phyloP scores from a whole-genome alignment of 2,888 invertebrate species.

The Lithophane socia region DNA sequence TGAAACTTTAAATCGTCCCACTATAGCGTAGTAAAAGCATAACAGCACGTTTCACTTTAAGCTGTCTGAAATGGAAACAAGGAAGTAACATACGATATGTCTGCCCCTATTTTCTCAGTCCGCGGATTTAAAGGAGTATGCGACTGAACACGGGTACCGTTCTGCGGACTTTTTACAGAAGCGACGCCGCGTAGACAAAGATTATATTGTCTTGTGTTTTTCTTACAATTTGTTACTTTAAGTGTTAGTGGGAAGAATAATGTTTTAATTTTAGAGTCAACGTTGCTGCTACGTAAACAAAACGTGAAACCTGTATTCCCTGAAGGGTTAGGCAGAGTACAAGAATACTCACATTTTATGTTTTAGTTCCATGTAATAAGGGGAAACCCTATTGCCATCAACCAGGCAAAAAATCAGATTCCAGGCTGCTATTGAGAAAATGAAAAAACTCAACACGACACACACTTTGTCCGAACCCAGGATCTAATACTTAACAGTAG shows the following conservation, averaged over 20 bases:
- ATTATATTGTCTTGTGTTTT: constrained; percentile 68
- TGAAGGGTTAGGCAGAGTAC: no score
- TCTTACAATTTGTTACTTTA: constrained; percentile 58
- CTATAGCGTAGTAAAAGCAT: constrained; percentile 41
- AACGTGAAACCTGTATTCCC: no score
- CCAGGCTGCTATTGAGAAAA: no score
- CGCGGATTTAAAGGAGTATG: constrained; percentile 72
- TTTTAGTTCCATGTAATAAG: no score
- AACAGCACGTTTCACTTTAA: constrained; percentile 72
- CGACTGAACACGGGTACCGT: constrained; percentile 63
- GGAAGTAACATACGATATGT: constrained; percentile 72
- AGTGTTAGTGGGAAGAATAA: constrained; percentile 11
- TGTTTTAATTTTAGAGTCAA: constrained; percentile 6
- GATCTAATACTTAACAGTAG: no score
- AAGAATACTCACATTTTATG: no score
- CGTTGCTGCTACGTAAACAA: background rate
- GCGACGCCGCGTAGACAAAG: constrained; percentile 69
- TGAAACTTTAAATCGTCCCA: constrained; percentile 41
- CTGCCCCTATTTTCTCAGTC: constrained; percentile 73
- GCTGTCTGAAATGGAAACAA: constrained; percentile 75
- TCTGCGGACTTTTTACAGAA: constrained; percentile 70
- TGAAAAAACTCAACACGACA: no score
- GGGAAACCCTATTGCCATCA: no score
- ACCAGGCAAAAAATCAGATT: no score
- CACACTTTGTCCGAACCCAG: no score